Base-by-base conservation (phyloP, 2,888 invertebrate genomes). In the Xestia xanthographa region DNA sequence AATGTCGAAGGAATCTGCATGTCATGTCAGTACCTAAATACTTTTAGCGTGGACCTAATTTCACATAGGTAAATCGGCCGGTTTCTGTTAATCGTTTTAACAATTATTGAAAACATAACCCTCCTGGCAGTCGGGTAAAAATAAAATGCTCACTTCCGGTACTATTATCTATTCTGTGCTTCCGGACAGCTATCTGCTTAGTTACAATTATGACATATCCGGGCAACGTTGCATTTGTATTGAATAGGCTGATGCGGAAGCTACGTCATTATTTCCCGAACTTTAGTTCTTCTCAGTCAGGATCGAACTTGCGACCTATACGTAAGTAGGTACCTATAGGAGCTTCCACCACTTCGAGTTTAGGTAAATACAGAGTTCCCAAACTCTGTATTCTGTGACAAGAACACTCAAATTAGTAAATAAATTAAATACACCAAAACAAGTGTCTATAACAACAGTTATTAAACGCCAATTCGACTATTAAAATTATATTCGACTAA, bases 231-330 rank as follows among this genome's bases (percentile, higher is more conserved):
- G 22, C 70, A 50, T 22, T 69, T 29, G 17, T 12, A 53, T 41
- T 45, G 29, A 17, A 29, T 38, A 50, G 2, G 11, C 11, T 67
- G 20, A 48, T 12, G 38, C 45, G 34, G n/a, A 66, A 45, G 45
- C 6, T 66, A n/a, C n/a, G 34, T 48, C 11, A 20, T 29, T 43
- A 17, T n/a, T 34, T 43, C 9, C 20, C 12, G 9, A 43, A 26
- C 34, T 43, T 34, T n/a, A n/a, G n/a, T 72, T n/a, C 1, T 34
- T 43, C 53, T 73, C 56, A 45, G 56, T 58, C 43, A n/a, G n/a
- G n/a, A 70, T 72, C 56, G 20, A 72, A 72, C n/a, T 56, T 14
- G 56, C 20, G 43, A 34, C n/a, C n/a, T n/a, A n/a, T n/a, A n/a
- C n/a, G n/a, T n/a, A n/a, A n/a, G n/a, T n/a, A n/a, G n/a, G n/a